phyloP scores from a whole-genome alignment of 2,113 vertebrate species.

The Misgurnus mizolepis region DNA sequence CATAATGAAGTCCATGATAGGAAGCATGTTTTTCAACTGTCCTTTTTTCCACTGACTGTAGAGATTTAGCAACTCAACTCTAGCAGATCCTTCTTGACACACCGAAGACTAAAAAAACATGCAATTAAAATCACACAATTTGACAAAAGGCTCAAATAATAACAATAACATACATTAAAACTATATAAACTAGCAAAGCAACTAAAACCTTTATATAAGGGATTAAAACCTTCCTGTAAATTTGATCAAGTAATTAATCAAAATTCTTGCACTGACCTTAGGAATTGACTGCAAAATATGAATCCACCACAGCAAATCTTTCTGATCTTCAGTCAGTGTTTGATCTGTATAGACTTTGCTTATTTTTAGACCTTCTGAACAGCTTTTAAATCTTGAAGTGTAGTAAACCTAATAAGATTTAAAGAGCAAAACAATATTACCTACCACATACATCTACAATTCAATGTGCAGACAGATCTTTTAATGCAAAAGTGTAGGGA shows the following conservation, averaged over 20 bases:
- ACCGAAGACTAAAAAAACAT: constrained; percentile 1
- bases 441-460: neutral
- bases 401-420: neutral
- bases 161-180: no score
- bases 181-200: no score
- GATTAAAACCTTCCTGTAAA: no score
- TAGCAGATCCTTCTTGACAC: neutral
- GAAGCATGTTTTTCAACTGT: constrained; percentile 42
- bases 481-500: no score
- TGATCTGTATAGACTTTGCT: neutral
- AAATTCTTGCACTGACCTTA: constrained; percentile 30
- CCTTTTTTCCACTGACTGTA: constrained; percentile 42
- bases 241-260: no score
- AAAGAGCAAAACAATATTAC: neutral
- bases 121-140: neutral
- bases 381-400: neutral
- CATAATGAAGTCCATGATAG: constrained; percentile 47
- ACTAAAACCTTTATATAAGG: no score
- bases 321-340: neutral
- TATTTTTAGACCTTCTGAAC: constrained; percentile 1
- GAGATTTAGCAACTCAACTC: constrained; percentile 33
- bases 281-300: constrained; percentile 10
- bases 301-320: constrained; percentile 3
- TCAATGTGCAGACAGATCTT: no score
- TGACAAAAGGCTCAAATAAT: no score